phyloP scores from a whole-genome alignment of 2,888 invertebrate species.

The Anarsia innoxiella region DNA sequence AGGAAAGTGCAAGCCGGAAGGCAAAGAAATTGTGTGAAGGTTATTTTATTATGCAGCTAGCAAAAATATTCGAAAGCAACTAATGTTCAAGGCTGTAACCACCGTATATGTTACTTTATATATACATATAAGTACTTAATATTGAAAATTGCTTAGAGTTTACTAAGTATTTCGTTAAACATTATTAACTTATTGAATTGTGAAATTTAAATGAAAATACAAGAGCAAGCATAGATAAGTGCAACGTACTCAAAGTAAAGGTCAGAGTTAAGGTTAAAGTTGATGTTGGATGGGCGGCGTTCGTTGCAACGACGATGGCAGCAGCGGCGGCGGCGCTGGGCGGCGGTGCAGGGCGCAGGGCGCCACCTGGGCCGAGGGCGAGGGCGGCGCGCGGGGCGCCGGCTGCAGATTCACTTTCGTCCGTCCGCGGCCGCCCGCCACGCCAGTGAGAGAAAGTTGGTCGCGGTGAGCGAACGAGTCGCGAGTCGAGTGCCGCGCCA shows the following conservation, averaged over 20 bases:
- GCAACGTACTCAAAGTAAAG: constrained; percentile 65
- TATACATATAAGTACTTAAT: too few species aligned
- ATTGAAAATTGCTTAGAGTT: too few species aligned
- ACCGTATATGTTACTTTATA: constrained; percentile 1
- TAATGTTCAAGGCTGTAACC: constrained; percentile 6
- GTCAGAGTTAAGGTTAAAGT: constrained; percentile 73
- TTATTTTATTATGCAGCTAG: constrained; percentile 9
- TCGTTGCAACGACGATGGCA: constrained; percentile 44
- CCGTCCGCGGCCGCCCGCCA: constrained; percentile 62
- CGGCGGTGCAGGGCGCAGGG: constrained; percentile 34
- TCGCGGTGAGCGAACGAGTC: constrained; percentile 72
- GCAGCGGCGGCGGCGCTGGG: constrained; percentile 27
- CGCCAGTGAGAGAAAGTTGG: constrained; percentile 76
- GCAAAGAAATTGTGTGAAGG: constrained; percentile 28
- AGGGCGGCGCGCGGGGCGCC: constrained; percentile 32
- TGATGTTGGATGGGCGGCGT: constrained; percentile 53
- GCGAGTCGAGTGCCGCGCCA: constrained; percentile 60
- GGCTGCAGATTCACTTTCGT: constrained; percentile 74
- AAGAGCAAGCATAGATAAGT: too few species aligned
- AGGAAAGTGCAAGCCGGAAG: too few species aligned
- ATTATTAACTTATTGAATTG: too few species aligned
- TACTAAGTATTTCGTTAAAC: too few species aligned
- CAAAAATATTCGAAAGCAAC: constrained; percentile 11
- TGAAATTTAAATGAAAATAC: too few species aligned
- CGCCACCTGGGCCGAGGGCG: constrained; percentile 33